Conservation (phyloP, 2,113 vertebrate species). For the Hyperopisus bebe region DNA sequence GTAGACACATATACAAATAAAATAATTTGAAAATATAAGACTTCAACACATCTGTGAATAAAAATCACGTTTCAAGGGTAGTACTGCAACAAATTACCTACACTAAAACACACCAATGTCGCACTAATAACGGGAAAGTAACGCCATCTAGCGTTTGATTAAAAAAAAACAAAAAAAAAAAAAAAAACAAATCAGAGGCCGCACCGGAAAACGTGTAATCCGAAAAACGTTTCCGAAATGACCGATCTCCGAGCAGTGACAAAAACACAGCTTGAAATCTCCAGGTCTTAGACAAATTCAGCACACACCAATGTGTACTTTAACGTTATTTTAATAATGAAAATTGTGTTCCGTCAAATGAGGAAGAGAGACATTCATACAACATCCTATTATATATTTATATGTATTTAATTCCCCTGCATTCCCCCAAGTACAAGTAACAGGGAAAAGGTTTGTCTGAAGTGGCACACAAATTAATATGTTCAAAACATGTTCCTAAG, state of each 20-base stretch:
- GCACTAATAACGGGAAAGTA: background rate
- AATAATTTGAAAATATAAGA: background rate
- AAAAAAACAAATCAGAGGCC: too few species aligned
- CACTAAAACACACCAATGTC: background rate
- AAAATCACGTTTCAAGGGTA: background rate
- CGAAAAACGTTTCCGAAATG: background rate
- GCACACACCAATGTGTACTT: background rate
- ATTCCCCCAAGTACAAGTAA: slow-evolving; percentile 82
- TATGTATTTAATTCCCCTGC: slow-evolving; percentile 43
- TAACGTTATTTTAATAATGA: slow-evolving; percentile 10
- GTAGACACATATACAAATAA: background rate
- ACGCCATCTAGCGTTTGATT: background rate
- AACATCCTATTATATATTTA: slow-evolving; percentile 64
- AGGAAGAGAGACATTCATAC: slow-evolving; percentile 57
- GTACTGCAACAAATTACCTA: background rate
- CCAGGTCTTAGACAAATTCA: background rate
- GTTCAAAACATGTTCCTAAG: slow-evolving; percentile 75
- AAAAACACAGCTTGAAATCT: background rate
- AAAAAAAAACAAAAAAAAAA: too few species aligned
- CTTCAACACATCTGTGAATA: background rate
- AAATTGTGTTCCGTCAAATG: background rate
- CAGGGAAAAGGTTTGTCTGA: slow-evolving; percentile 80
- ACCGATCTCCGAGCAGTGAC: background rate
- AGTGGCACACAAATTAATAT: slow-evolving; percentile 80
- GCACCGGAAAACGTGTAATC: background rate